Evolutionary conservation across 2,888 invertebrate genomes (phyloP).

Genomic region (Plusia festucae): DNA sequence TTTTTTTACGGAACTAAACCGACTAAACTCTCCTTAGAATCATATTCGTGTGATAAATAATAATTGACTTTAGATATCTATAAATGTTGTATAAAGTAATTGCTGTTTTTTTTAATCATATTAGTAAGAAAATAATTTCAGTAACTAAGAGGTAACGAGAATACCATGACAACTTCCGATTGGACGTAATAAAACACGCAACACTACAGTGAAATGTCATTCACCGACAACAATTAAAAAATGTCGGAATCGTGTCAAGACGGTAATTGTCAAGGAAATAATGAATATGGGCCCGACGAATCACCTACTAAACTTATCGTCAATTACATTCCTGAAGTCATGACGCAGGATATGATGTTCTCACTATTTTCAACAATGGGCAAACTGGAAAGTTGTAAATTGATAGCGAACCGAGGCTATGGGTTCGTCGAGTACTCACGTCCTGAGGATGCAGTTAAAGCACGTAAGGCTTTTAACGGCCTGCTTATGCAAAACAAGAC

Average conservation of each 20-base stretch:
- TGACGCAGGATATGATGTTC: conserved; percentile 90
- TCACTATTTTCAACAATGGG: conserved; percentile 89
- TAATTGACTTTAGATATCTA: no score
- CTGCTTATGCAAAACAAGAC: conserved; percentile 89
- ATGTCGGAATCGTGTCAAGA: conserved; percentile 90
- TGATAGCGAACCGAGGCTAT: conserved; percentile 89
- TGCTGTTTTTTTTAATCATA: not conserved
- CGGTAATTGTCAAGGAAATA: conserved; percentile 89
- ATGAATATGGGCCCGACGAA: conserved; percentile 88
- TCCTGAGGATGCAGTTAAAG: conserved; percentile 87
- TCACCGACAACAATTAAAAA: conserved; percentile 90
- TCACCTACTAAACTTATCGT: conserved; percentile 89
- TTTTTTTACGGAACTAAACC: no score
- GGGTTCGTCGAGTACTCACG: conserved; percentile 88
- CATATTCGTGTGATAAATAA: no score
- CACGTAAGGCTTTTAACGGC: conserved; percentile 87
- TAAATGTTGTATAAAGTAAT: not conserved
- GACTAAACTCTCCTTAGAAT: no score
- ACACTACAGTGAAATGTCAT: conserved; percentile 86
- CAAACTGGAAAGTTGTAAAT: conserved; percentile 89
- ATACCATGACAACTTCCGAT: conserved; percentile 67
- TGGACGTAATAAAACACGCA: conserved; percentile 70
- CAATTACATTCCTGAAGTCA: conserved; percentile 90
- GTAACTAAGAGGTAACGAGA: not conserved
- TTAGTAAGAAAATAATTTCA: not conserved